These are phyloP conservation scores for Echinarachnius parma DNA, from an alignment of 53 echinoderm and acorn worm genomes.

Conservation along the genomic window DNA sequence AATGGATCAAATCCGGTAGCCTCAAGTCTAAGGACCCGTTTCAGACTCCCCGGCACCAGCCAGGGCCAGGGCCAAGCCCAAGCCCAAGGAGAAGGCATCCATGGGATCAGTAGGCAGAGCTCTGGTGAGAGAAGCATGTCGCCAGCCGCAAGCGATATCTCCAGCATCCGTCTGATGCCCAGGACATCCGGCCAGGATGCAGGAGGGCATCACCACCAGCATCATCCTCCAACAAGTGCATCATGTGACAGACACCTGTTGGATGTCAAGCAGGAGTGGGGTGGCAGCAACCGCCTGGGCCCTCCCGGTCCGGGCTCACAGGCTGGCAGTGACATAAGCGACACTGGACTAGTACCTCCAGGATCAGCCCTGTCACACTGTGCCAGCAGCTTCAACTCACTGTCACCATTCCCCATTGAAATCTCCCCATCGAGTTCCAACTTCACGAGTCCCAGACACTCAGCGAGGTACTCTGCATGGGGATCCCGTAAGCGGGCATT, in stretches of 20 bases:
- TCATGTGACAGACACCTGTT: slow-evolving; percentile 52
- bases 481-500: slow-evolving; percentile 83
- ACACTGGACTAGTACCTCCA: slow-evolving; percentile 77
- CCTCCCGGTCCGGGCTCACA: slow-evolving; percentile 83
- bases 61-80: slow-evolving; percentile 9
- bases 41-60: slow-evolving; percentile 11
- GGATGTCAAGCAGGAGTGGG: slow-evolving; percentile 86
- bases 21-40: not conserved
- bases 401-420: slow-evolving; percentile 96
- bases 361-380: slow-evolving; percentile 93
- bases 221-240: slow-evolving; percentile 51
- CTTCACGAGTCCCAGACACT: slow-evolving; percentile 95
- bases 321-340: slow-evolving; percentile 88
- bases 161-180: slow-evolving; percentile 76
- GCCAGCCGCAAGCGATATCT: slow-evolving; percentile 90
- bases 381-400: slow-evolving; percentile 89
- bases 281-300: slow-evolving; percentile 35
- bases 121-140: slow-evolving; percentile 42
- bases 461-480: slow-evolving; percentile 79
- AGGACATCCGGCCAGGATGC: slow-evolving; percentile 36
- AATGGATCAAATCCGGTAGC: slow-evolving; percentile 3
- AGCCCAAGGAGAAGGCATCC: slow-evolving; percentile 14
- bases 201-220: slow-evolving; percentile 38
- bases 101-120: slow-evolving; percentile 1
- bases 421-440: slow-evolving; percentile 93